phyloP scores from a whole-genome alignment of 1,140 invertebrate species.

The Ctenoplectra terminalis region DNA sequence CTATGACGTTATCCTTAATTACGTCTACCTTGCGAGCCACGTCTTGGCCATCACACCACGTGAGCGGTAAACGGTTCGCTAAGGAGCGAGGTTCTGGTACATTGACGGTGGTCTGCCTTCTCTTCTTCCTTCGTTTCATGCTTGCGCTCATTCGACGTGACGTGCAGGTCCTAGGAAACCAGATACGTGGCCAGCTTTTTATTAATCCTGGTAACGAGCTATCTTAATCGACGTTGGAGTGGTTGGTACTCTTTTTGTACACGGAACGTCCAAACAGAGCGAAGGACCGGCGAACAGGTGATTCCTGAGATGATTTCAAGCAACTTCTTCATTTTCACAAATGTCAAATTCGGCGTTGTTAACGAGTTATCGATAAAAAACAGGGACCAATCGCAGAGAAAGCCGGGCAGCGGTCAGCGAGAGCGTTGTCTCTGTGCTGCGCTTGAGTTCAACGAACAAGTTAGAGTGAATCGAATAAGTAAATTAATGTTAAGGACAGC shows the following conservation, averaged over 20 bases:
- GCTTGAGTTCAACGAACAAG: no score
- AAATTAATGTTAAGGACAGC: no score
- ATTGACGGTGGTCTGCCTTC: slow-evolving; percentile 39
- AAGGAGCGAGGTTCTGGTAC: slow-evolving; percentile 68
- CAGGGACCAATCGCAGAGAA: no score
- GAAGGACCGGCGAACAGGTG: no score
- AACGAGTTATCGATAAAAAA: no score
- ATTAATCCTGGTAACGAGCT: not conserved
- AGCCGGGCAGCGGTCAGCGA: no score
- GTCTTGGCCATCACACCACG: slow-evolving; percentile 51
- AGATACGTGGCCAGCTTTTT: slow-evolving; percentile 33
- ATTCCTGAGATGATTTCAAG: no score
- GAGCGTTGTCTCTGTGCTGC: no score
- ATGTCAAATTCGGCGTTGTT: no score
- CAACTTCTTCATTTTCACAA: no score
- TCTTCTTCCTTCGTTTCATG: slow-evolving; percentile 10
- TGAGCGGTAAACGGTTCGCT: slow-evolving; percentile 65
- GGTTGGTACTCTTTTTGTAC: not conserved
- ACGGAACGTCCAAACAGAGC: no score
- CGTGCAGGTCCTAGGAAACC: not conserved
- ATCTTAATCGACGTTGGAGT: slow-evolving; percentile 11
- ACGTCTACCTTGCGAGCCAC: slow-evolving; percentile 64
- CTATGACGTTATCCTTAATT: slow-evolving; percentile 67
- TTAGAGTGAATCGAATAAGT: no score
- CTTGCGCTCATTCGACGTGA: slow-evolving; percentile 20